Base-by-base conservation (phyloP, 2,113 vertebrate genomes). In the Neomonachus schauinslandi region DNA sequence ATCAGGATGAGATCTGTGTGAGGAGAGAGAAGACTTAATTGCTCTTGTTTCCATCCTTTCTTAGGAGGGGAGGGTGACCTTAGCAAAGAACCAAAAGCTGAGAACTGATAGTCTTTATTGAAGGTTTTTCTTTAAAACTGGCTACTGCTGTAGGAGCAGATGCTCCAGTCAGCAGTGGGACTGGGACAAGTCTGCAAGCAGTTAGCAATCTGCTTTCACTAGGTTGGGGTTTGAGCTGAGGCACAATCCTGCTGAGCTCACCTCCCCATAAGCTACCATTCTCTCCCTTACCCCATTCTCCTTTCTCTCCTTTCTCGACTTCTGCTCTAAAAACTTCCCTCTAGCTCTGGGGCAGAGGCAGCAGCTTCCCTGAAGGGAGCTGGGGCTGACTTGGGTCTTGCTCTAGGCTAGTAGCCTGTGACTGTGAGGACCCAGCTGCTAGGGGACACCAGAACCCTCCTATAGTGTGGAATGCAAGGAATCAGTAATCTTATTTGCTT, bases 401-500 rank as follows among this genome's bases (percentile, higher is more conserved):
- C 2, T 97, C 33, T 46, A 91, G 82, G 61, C 39, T 65, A 28
- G 86, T 31, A 85, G 77, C 65, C 51, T 89, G 33, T 9, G 46
- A 71, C 15, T 36, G 28, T 31, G 49, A 74, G 46, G 49, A 33
- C 31, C 36, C 33, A 84, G 28, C 12, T 82, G 59, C 79, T 81
- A 51, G 21, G 22, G 21, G 39, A 53, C 3, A 59, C 5, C 21
- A 55, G 46, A 85, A 72, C 22, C 53, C n/a, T 91, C 39, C 31
- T 31, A 69, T 1, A 39, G 65, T 15, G 24, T 51, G 53, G 88
- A 67, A n/a, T 39, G 65, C 72, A 95, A 97, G 55, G 84, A 86
- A 80, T 53, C 72, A 39, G 36, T 84, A 42, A 89, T 59, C 69
- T 96, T 80, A 21, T 76, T 91, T 89, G 18, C 79, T 77, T 91